Conservation (phyloP, 1,140 invertebrate species). For the Branchinecta lynchi region DNA sequence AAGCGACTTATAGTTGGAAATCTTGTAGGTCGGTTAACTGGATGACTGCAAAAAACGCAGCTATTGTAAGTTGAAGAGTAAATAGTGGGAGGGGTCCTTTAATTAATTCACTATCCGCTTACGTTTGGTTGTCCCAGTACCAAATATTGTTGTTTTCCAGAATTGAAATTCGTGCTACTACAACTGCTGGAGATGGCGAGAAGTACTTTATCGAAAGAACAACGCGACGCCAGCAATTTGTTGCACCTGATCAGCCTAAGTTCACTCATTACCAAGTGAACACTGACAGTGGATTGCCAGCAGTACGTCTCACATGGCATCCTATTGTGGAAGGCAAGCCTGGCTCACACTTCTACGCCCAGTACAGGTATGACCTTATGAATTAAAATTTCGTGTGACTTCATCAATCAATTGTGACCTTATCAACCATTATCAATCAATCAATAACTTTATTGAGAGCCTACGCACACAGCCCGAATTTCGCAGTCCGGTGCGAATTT, state of each 20-base stretch:
- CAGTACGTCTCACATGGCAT: constrained; percentile 62
- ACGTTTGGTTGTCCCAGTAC: neutral
- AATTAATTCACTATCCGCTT: too few species aligned
- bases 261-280: constrained; percentile 52
- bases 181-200: constrained; percentile 63
- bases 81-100: too few species aligned
- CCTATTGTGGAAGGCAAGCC: constrained; percentile 48
- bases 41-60: too few species aligned
- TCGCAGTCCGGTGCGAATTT: too few species aligned
- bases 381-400: neutral
- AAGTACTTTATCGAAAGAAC: constrained; percentile 63
- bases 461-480: too few species aligned
- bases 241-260: constrained; percentile 53
- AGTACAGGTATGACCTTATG: constrained; percentile 43
- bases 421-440: too few species aligned
- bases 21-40: too few species aligned
- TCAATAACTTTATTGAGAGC: too few species aligned
- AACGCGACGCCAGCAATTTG: constrained; percentile 40
- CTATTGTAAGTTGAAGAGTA: too few species aligned
- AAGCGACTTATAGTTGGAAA: too few species aligned
- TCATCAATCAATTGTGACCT: too few species aligned
- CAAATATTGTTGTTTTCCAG: constrained; percentile 29
- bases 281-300: constrained; percentile 53
- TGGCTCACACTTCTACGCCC: constrained; percentile 73
- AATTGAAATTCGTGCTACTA: constrained; percentile 64